phyloP scores from a whole-genome alignment of 2,797 vertebrate species.

The Chelonia mydas region DNA sequence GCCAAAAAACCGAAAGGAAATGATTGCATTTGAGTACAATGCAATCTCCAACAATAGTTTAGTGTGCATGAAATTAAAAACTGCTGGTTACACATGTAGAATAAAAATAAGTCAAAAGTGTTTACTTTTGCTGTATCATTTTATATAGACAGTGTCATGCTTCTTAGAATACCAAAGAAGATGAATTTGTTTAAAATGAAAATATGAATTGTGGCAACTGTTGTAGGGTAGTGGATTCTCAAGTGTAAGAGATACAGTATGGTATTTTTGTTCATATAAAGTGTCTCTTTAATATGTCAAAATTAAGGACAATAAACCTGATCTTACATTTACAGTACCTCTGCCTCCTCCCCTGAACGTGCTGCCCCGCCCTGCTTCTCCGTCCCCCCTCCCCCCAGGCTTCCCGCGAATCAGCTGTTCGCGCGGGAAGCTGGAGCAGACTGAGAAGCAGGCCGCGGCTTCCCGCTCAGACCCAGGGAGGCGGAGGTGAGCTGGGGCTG shows the following conservation, averaged over 20 bases:
- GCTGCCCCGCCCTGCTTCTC: no score
- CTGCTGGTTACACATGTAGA: slow-evolving; percentile 72
- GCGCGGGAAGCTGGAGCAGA: no score
- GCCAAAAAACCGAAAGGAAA: slow-evolving; percentile 85
- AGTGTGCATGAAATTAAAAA: slow-evolving; percentile 86
- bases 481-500: no score
- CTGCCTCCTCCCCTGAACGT: no score
- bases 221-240: slow-evolving; percentile 44
- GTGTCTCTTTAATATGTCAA: background rate
- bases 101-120: slow-evolving; percentile 58
- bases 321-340: background rate
- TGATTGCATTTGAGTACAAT: slow-evolving; percentile 88
- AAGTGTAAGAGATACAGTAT: background rate
- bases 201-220: slow-evolving; percentile 44
- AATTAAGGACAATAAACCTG: background rate
- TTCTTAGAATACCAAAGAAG: slow-evolving; percentile 51
- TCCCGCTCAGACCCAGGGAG: no score
- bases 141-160: slow-evolving; percentile 33
- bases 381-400: no score
- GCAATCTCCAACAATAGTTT: slow-evolving; percentile 83
- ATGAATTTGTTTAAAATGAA: slow-evolving; percentile 52
- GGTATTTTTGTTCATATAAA: background rate
- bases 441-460: no score
- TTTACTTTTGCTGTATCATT: slow-evolving; percentile 68
- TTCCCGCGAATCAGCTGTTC: no score